Evolutionary conservation across 2,797 vertebrate species (phyloP).

Genomic region (Phataginus tricuspis): DNA sequence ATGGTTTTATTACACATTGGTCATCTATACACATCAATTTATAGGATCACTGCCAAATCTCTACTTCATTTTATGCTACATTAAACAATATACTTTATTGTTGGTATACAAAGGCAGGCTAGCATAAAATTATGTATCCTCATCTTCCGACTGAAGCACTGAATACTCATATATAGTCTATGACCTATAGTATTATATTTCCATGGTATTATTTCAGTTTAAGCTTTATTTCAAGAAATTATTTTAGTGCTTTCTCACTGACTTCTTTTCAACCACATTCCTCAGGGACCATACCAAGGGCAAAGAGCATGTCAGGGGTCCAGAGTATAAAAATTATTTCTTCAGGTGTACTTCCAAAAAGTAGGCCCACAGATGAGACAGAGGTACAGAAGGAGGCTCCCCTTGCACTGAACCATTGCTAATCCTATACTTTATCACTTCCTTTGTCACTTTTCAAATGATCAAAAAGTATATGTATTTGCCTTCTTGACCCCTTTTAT

Average conservation of each 20-base stretch:
- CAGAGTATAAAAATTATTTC: not conserved
- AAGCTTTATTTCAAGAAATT: not conserved
- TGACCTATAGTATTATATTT: not conserved
- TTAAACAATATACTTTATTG: not conserved
- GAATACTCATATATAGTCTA: not conserved
- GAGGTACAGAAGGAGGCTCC: not conserved
- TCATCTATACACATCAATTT: conserved; percentile 21
- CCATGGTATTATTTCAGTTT: not conserved
- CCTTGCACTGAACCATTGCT: not conserved
- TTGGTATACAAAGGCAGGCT: not conserved
- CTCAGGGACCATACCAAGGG: not conserved
- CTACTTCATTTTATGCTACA: not conserved
- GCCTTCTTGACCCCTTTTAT: not conserved
- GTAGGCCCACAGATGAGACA: not conserved
- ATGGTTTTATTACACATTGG: not conserved
- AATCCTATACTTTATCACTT: not conserved
- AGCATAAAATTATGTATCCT: not conserved
- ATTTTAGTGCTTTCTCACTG: not conserved
- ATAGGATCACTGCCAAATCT: not conserved
- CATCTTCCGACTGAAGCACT: not conserved
- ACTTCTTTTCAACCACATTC: not conserved
- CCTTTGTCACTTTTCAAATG: not conserved
- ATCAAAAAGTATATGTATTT: not conserved
- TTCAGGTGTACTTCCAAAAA: not conserved
- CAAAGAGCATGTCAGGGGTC: not conserved